These are phyloP conservation scores for Drosophila prosaltans DNA, from an alignment of 1,140 invertebrate species.

Conservation along the genomic window DNA sequence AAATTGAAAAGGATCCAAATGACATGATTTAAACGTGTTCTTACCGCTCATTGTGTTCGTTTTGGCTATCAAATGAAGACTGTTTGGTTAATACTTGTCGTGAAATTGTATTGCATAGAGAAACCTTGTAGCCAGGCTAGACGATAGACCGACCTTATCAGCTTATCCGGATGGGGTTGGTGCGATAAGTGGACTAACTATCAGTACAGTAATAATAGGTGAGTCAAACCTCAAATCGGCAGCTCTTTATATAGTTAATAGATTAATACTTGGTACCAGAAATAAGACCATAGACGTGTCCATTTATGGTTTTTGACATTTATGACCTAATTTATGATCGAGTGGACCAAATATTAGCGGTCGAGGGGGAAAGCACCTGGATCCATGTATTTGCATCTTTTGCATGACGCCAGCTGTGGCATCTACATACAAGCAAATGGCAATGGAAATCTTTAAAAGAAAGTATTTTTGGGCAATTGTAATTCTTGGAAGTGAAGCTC, in stretches of 20 bases:
- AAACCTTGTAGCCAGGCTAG: constrained; percentile 4
- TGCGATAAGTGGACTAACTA: constrained; percentile 28
- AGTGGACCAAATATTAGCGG: background rate
- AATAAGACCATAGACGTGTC: constrained; percentile 18
- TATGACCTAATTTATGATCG: constrained; percentile 44
- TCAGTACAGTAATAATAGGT: background rate
- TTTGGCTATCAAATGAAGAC: background rate
- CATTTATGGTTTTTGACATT: constrained; percentile 34
- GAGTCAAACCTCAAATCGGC: constrained; percentile 27
- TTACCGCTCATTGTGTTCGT: constrained; percentile 64
- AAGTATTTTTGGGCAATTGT: background rate
- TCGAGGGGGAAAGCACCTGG: background rate
- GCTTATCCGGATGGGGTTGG: constrained; percentile 25
- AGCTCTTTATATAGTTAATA: background rate
- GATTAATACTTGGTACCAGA: constrained; percentile 9
- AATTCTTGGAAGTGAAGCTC: too few relatives aligned
- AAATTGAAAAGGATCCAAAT: background rate
- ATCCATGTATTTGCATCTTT: background rate
- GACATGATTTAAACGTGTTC: background rate
- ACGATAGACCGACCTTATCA: constrained; percentile 30
- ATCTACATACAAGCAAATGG: too few relatives aligned
- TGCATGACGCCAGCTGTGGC: too few relatives aligned
- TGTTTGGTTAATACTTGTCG: background rate
- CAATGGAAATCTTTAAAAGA: too few relatives aligned
- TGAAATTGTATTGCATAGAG: background rate